Percentiles rank a stretch among this genome's conserved stretches.
These are phyloP conservation scores for Steinernema scapterisci DNA, from an alignment of 2,888 invertebrate species.

Conservation along the genomic window DNA sequence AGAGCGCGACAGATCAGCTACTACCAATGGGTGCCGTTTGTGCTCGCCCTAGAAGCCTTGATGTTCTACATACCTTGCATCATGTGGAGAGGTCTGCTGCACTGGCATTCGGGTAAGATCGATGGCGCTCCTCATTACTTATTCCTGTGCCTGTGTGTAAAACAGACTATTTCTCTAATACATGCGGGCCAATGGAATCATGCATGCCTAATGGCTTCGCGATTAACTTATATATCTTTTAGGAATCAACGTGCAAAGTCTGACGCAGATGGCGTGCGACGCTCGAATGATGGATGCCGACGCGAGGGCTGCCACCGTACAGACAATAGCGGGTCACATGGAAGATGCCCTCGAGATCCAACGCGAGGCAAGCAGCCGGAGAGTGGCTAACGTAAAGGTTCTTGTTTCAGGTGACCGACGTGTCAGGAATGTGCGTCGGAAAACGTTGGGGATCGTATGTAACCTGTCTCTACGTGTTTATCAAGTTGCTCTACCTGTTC, in stretches of 20 bases:
- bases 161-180: neutral
- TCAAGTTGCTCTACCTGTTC: conserved; percentile 67
- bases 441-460: conserved; percentile 68
- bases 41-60: conserved; percentile 71
- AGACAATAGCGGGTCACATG: conserved; percentile 68
- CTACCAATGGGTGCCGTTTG: conserved; percentile 70
- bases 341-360: conserved; percentile 68
- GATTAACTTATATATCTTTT: neutral
- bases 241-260: conserved; percentile 70
- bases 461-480: conserved; percentile 68
- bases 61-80: conserved; percentile 72
- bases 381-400: too few relatives aligned
- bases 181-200: neutral
- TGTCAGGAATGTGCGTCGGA: conserved; percentile 66
- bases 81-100: conserved; percentile 70
- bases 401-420: conserved; percentile 66
- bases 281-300: conserved; percentile 68
- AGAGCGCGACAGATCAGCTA: conserved; percentile 67
- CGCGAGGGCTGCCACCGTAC: conserved; percentile 67
- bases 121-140: too few relatives aligned
- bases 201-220: neutral
- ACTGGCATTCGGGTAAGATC: conserved; percentile 68
- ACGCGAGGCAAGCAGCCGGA: conserved; percentile 54
- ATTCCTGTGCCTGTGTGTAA: neutral
- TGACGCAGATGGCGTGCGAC: conserved; percentile 69